Percentiles rank a stretch among this genome's conserved stretches.
Evolutionary conservation across 2,888 invertebrate genomes (phyloP).

Genomic region (Cacoxenus indagator): DNA sequence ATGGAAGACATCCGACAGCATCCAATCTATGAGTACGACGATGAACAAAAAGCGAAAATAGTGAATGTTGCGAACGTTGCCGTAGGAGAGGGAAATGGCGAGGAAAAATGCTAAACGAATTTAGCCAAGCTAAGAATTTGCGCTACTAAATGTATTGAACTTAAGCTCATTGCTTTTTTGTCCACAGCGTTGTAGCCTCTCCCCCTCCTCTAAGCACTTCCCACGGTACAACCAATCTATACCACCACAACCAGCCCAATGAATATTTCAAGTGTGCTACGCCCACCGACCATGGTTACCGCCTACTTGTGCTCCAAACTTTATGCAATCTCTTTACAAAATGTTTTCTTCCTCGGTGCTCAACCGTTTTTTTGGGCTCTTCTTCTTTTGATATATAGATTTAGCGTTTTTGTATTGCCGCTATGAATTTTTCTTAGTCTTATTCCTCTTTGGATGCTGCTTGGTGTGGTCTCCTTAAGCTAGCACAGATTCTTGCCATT

Average conservation of each 20-base stretch:
- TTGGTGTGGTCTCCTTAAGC: slow-evolving; percentile 39
- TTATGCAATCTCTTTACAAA: slow-evolving; percentile 55
- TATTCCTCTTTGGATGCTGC: not conserved
- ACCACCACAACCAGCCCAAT: not conserved
- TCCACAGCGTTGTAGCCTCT: slow-evolving; percentile 29
- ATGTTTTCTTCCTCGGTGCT: slow-evolving; percentile 35
- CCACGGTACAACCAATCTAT: too few species aligned
- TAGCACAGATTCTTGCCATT: slow-evolving; percentile 21
- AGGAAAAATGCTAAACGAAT: too few species aligned
- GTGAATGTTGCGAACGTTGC: not conserved
- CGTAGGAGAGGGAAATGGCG: not conserved
- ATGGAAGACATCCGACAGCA: slow-evolving; percentile 7
- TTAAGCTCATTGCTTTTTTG: slow-evolving; percentile 56
- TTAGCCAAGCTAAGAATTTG: too few species aligned
- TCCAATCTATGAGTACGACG: not conserved
- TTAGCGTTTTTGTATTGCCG: slow-evolving; percentile 28
- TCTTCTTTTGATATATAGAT: not conserved
- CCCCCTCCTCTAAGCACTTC: too few species aligned
- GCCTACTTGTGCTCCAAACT: slow-evolving; percentile 42
- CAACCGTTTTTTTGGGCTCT: not conserved
- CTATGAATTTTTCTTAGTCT: not conserved
- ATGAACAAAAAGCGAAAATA: not conserved
- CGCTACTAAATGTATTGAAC: slow-evolving; percentile 61
- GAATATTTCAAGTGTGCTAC: slow-evolving; percentile 30
- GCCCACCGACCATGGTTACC: not conserved